Evolutionary conservation across 2,797 vertebrate species (phyloP).

Genomic region (Diplodus sargus): DNA sequence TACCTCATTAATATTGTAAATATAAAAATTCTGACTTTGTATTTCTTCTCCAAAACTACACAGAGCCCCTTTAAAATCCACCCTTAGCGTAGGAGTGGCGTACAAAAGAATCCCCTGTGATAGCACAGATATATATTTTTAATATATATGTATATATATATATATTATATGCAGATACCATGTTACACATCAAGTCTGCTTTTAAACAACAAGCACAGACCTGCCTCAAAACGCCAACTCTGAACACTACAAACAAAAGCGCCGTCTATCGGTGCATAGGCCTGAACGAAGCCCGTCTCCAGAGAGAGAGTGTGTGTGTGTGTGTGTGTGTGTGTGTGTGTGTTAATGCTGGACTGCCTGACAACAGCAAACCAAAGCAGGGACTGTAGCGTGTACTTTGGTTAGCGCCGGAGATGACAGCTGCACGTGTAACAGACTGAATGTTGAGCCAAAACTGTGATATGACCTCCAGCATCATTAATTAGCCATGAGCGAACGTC

Average conservation of each 20-base stretch:
- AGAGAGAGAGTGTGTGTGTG: constrained; percentile 26
- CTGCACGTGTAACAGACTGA: constrained; percentile 18
- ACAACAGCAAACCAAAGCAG: constrained; percentile 50
- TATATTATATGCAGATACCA: constrained; percentile 70
- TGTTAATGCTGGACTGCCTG: constrained; percentile 35
- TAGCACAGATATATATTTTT: constrained; percentile 61
- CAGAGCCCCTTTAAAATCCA: constrained; percentile 57
- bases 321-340: background rate
- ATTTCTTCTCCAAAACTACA: too few species aligned
- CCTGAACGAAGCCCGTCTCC: constrained; percentile 65
- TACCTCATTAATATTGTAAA: too few species aligned
- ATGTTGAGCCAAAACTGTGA: background rate
- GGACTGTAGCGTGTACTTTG: constrained; percentile 45
- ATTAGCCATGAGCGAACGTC: background rate
- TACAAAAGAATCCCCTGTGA: constrained; percentile 72
- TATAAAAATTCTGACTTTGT: too few species aligned
- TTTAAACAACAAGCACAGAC: constrained; percentile 57
- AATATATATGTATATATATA: constrained; percentile 47
- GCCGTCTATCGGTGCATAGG: constrained; percentile 58
- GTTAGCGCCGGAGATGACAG: constrained; percentile 29
- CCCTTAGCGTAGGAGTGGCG: constrained; percentile 55
- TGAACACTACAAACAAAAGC: constrained; percentile 64
- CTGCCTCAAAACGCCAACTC: constrained; percentile 62
- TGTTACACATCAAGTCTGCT: constrained; percentile 59
- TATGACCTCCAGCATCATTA: constrained; percentile 7